Conservation (phyloP, 2,888 invertebrate species). For the Rhagium mordax region DNA sequence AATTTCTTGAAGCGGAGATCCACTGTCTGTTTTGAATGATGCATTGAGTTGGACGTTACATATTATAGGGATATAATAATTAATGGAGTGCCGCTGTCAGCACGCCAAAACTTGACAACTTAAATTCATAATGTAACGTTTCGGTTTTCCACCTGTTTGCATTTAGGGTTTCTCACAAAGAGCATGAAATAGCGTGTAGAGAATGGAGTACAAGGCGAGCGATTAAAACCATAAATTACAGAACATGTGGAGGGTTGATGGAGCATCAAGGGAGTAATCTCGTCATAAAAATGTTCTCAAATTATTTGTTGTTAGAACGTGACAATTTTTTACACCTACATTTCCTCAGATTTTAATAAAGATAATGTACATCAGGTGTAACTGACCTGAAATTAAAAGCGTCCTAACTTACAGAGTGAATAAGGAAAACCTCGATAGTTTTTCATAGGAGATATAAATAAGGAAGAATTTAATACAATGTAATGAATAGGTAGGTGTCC, state of each 20-base stretch:
- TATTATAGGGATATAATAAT: conserved; percentile 54
- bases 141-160: conserved; percentile 48
- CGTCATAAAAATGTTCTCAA: conserved; percentile 7
- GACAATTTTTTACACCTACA: conserved; percentile 18
- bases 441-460: too few relatives aligned
- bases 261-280: background rate
- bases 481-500: too few relatives aligned
- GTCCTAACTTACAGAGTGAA: background rate
- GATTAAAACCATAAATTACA: conserved; percentile 14
- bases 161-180: conserved; percentile 36
- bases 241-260: conserved; percentile 9
- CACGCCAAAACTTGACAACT: conserved; percentile 50
- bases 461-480: too few relatives aligned
- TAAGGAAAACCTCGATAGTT: too few relatives aligned
- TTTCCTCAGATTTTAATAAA: conserved; percentile 15
- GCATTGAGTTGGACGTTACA: conserved; percentile 49
- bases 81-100: conserved; percentile 54
- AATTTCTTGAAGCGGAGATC: conserved; percentile 45
- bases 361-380: conserved; percentile 6
- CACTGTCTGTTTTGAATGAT: conserved; percentile 50
- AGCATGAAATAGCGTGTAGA: conserved; percentile 35
- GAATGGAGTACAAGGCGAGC: conserved; percentile 7
- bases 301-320: conserved; percentile 7
- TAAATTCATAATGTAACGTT: conserved; percentile 39
- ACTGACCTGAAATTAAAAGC: conserved; percentile 13